Conservation (phyloP, 35 echinoderm and acorn worm genomes). For the Anneissia japonica region DNA sequence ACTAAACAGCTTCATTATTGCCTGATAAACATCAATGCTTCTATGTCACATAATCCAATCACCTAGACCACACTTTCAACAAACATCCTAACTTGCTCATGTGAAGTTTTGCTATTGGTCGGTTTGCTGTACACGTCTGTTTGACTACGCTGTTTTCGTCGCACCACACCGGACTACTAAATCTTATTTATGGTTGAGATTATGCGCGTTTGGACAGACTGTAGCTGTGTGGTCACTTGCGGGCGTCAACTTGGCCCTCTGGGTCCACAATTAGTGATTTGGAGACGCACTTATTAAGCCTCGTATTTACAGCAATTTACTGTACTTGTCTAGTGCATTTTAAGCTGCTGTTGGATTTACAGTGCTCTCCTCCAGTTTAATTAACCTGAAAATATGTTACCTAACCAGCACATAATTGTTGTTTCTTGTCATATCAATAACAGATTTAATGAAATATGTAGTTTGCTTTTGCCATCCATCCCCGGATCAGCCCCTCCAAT, state of each 20-base stretch:
- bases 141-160: background rate
- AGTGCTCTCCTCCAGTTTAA: background rate
- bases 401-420: too few relatives aligned
- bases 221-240: background rate
- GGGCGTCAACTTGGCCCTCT: background rate
- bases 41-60: background rate
- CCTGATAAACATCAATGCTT: background rate
- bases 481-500: too few relatives aligned
- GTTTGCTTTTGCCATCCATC: too few relatives aligned
- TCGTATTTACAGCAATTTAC: background rate
- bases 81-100: background rate
- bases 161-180: background rate
- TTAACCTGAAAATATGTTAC: background rate
- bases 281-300: background rate
- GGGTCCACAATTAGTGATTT: background rate
- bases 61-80: background rate
- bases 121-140: background rate
- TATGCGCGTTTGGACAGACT: background rate
- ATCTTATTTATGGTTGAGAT: conserved; percentile 2
- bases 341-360: background rate
- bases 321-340: background rate
- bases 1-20: background rate
- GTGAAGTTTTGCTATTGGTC: background rate
- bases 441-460: too few relatives aligned
- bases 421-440: too few relatives aligned